These are phyloP conservation scores for Taenioides sp. DNA, from an alignment of 2,797 vertebrate species.

Conservation along the genomic window DNA sequence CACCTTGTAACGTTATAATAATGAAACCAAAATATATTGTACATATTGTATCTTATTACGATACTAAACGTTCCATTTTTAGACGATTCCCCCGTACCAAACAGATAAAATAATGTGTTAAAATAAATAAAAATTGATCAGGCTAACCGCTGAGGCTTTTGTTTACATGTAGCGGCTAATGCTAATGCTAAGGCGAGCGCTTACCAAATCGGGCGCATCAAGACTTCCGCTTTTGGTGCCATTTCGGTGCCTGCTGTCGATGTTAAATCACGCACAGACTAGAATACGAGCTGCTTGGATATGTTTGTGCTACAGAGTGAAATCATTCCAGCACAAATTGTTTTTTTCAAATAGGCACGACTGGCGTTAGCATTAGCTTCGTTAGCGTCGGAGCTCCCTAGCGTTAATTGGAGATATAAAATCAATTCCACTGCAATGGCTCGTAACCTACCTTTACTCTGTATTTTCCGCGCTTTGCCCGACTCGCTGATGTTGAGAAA, in stretches of 20 bases:
- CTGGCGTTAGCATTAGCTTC: constrained; percentile 26
- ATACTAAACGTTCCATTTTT: neutral
- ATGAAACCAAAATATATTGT: neutral
- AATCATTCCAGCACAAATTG: neutral
- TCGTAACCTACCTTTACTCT: constrained; percentile 44
- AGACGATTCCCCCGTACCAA: neutral
- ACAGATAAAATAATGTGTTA: neutral
- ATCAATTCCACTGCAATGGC: neutral
- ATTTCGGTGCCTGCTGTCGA: no score
- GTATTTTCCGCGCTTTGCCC: neutral
- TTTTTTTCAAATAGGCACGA: neutral
- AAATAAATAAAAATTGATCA: neutral
- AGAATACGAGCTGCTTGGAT: fast-evolving
- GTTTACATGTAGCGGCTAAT: constrained; percentile 12
- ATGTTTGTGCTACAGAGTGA: fast-evolving
- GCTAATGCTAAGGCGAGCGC: neutral
- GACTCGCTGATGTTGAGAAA: neutral
- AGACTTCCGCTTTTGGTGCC: neutral
- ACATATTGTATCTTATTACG: no score
- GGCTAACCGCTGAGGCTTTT: neutral
- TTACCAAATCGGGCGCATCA: neutral
- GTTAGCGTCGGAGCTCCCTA: neutral
- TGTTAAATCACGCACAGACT: neutral
- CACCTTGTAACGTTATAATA: neutral
- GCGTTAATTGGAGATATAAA: neutral